These are phyloP conservation scores for Speoplatyrhinus poulsoni DNA, from an alignment of 2,113 vertebrate species.

Conservation along the genomic window DNA sequence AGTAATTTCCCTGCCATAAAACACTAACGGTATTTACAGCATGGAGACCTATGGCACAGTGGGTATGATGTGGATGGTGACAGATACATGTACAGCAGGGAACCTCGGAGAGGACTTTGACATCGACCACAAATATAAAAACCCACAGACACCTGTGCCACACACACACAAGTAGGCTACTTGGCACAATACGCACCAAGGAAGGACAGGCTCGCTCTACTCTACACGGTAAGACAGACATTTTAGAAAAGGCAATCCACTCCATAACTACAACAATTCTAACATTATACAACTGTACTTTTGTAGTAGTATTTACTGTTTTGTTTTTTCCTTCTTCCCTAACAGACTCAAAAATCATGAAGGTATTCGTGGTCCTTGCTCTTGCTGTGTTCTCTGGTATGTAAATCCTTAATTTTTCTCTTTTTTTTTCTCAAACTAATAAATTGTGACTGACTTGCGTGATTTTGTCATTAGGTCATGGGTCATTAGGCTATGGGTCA, in stretches of 20 bases:
- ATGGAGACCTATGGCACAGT: neutral
- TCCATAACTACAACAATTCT: neutral
- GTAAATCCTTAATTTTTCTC: neutral
- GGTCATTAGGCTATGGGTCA: too few species aligned
- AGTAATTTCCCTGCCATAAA: neutral
- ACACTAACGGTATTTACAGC: neutral
- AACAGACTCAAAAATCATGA: constrained; percentile 50
- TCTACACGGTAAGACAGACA: constrained; percentile 16
- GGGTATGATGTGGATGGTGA: constrained; percentile 48
- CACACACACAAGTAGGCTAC: constrained; percentile 14
- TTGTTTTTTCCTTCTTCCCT: neutral
- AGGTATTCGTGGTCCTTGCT: constrained; percentile 51
- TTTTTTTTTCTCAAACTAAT: too few species aligned
- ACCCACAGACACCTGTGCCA: fast-evolving
- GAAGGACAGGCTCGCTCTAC: constrained; percentile 14
- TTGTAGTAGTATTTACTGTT: neutral
- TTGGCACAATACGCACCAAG: too few species aligned
- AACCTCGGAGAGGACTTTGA: constrained; percentile 58
- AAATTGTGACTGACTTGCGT: too few species aligned
- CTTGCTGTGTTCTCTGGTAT: constrained; percentile 59
- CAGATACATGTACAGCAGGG: constrained; percentile 47
- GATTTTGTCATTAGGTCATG: too few species aligned
- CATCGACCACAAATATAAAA: constrained; percentile 42
- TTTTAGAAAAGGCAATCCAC: neutral
- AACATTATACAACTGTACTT: neutral